phyloP scores from a whole-genome alignment of 2,797 vertebrate genomes.

The Spinibarbus caldwelli region DNA sequence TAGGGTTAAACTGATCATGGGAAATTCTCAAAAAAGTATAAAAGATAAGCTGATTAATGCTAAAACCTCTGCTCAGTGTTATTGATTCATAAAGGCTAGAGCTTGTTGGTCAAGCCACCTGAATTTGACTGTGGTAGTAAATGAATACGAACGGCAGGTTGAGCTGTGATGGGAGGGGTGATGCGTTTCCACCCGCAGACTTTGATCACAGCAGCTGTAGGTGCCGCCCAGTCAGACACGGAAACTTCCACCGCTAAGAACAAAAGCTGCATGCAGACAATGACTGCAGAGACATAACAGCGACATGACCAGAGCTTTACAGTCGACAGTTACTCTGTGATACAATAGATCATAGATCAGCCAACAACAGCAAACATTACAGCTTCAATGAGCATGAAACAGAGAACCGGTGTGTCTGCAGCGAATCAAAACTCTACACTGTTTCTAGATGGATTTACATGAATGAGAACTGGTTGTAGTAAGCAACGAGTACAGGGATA shows the following conservation, averaged over 20 bases:
- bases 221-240: conserved; percentile 34
- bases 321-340: conserved; percentile 23
- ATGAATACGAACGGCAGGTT: background rate
- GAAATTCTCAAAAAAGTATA: background rate
- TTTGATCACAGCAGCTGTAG: conserved; percentile 27
- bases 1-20: background rate
- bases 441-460: conserved; percentile 25
- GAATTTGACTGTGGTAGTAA: background rate
- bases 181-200: background rate
- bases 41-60: background rate
- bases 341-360: conserved; percentile 44
- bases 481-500: background rate
- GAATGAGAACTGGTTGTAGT: background rate
- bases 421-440: conserved; percentile 8
- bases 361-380: conserved; percentile 33
- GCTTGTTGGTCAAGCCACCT: background rate
- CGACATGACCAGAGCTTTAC: conserved; percentile 19
- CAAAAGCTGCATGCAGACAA: conserved; percentile 37
- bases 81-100: too few relatives aligned
- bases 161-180: background rate
- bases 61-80: background rate
- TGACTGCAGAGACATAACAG: conserved; percentile 5
- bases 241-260: conserved; percentile 48
- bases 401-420: conserved; percentile 7
- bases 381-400: conserved; percentile 23